Evolutionary conservation across 1,140 invertebrate genomes (phyloP), one percentile per base, ranked within the genome.

Genomic region (Sipha flava): DNA sequence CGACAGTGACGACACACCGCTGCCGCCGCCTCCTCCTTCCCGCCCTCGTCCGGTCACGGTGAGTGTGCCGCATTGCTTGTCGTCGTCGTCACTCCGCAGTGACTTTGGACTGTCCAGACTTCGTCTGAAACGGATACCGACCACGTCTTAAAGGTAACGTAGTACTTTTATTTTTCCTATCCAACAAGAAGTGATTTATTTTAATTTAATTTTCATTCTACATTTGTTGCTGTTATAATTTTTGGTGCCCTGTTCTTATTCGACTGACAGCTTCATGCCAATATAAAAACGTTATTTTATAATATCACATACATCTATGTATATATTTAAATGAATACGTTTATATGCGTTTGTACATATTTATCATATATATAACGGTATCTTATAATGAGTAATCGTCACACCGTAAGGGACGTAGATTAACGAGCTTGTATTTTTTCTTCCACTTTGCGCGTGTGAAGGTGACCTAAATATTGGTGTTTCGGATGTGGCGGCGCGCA

Each of bases 1-100:
- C 66, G 73, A 57, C 52, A 77, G 73, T 77, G 73, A 77, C 73
- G 73, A 77, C 73, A 77, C 73, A 77, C 73, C 37, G 73, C 52
- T 43, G 37, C 73, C 72, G 9, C 70, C n/a, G 12, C 64, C 64
- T 6, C 72, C 73, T 1, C 73, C 73, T 34, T 77, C 73, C 73
- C 73, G 52, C 73, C 73, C 73, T 34, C 52, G 5, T 34, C 12
- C 66, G 40, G 37, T 45, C 23, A 23, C 37, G 12, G 72, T 54
- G 47, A 40, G 9, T 77, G 73, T 43, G 37, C 73, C 21, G 73
- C 73, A 77, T 77, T 77, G 37, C 52, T 77, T 16, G 73, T 43
- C 31, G 45, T 14, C 64, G 70, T 52, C 70, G 72, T 37, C 52
- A 77, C 34, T 37, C 34, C 14, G 52, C 52, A 21, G 49, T 57